Conservation (phyloP, 2,113 vertebrate genomes). For the Tupaia chinensis region DNA sequence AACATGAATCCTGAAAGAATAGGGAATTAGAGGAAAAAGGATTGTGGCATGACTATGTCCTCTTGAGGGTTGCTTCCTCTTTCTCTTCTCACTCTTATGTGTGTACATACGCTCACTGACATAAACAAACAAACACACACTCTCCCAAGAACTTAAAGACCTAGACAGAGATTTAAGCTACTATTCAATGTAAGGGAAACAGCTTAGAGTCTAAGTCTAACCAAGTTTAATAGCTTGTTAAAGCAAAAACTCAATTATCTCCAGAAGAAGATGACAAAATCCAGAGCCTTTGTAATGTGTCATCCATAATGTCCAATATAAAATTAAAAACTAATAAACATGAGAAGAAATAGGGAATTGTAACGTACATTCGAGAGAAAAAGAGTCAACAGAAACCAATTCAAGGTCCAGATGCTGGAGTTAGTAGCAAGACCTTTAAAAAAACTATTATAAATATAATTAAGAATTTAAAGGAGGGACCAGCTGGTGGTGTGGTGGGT, state of each 20-base stretch:
- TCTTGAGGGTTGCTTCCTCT: too few relatives aligned
- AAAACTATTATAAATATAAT: neutral
- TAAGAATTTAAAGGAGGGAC: neutral
- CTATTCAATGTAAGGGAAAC: neutral
- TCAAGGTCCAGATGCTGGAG: neutral
- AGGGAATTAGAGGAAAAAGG: too few relatives aligned
- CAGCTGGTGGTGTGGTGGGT: too few relatives aligned
- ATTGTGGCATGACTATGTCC: too few relatives aligned
- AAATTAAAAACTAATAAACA: conserved; percentile 15
- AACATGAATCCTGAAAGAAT: too few relatives aligned
- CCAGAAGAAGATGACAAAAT: neutral
- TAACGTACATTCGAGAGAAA: neutral
- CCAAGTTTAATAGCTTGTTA: neutral
- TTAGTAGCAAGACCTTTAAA: conserved; percentile 23
- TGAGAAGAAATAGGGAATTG: neutral
- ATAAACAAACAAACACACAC: too few relatives aligned
- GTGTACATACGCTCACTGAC: too few relatives aligned
- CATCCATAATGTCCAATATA: neutral
- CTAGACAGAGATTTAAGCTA: neutral
- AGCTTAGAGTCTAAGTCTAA: neutral
- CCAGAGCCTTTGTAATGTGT: neutral
- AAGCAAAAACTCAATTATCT: conserved; percentile 5
- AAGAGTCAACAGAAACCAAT: neutral
- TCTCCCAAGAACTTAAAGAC: neutral
- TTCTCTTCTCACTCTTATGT: too few relatives aligned